Evolutionary conservation across 2,888 invertebrate genomes (phyloP).

Genomic region (Actias luna): DNA sequence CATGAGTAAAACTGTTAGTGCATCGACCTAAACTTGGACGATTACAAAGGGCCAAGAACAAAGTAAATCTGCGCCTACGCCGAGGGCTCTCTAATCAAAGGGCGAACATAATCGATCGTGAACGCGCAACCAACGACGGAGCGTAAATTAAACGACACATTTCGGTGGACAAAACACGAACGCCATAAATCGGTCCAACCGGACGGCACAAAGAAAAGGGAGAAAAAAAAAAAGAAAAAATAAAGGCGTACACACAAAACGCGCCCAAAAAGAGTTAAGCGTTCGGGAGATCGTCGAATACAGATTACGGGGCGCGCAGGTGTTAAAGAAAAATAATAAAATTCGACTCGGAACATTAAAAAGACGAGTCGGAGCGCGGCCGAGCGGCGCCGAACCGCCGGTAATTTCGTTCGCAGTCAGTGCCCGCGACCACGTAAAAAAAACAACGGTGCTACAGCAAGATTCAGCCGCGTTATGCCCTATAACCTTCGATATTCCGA

Average conservation of each 20-base stretch:
- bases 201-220: slow-evolving; percentile 50
- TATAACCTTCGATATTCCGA: slow-evolving; percentile 54
- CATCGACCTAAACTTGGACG: slow-evolving; percentile 13
- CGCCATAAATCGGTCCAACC: slow-evolving; percentile 68
- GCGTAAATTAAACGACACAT: slow-evolving; percentile 77
- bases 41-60: slow-evolving; percentile 12
- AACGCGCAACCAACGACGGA: slow-evolving; percentile 62
- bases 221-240: slow-evolving; percentile 37
- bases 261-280: slow-evolving; percentile 79
- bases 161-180: slow-evolving; percentile 65
- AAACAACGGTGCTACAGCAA: slow-evolving; percentile 57
- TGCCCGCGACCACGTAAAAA: slow-evolving; percentile 55
- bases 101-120: slow-evolving; percentile 71
- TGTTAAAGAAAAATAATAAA: slow-evolving; percentile 82
- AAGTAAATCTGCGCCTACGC: slow-evolving; percentile 12
- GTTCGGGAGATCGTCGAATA: slow-evolving; percentile 78
- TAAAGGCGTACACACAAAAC: slow-evolving; percentile 24
- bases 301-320: slow-evolving; percentile 80
- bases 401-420: slow-evolving; percentile 74
- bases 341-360: slow-evolving; percentile 68
- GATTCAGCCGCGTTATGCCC: slow-evolving; percentile 53
- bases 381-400: slow-evolving; percentile 74
- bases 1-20: background rate
- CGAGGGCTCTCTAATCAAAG: slow-evolving; percentile 52
- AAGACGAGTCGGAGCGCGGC: slow-evolving; percentile 71